phyloP scores from a whole-genome alignment of 2,797 vertebrate species.

The Myotis pilosus region DNA sequence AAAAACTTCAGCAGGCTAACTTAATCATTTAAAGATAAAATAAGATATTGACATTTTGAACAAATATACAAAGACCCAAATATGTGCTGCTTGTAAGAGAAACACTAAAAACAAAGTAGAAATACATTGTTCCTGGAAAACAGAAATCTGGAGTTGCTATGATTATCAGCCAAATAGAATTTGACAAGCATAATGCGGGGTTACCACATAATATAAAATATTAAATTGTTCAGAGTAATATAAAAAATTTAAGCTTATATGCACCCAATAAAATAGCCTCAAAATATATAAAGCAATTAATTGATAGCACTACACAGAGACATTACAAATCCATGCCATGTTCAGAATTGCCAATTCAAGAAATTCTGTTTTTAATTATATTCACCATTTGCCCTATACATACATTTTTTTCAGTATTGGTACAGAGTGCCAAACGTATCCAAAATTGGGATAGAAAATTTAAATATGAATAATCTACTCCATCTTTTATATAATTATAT shows the following conservation, averaged over 20 bases:
- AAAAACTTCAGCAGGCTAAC: neutral
- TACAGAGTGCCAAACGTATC: neutral
- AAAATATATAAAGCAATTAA: constrained; percentile 23
- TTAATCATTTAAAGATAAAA: neutral
- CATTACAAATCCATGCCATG: neutral
- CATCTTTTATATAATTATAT: neutral
- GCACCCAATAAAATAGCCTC: neutral
- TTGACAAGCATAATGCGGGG: neutral
- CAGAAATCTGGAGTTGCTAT: neutral
- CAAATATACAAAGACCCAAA: constrained; percentile 11
- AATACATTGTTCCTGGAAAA: neutral
- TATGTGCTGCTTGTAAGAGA: neutral
- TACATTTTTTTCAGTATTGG: neutral
- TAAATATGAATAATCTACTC: neutral
- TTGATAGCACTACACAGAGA: neutral
- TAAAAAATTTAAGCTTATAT: neutral
- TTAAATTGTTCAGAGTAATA: neutral
- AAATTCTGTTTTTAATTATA: neutral
- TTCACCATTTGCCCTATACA: too few species aligned
- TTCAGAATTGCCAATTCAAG: neutral
- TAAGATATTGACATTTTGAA: neutral
- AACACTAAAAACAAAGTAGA: constrained; percentile 1
- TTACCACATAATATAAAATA: neutral
- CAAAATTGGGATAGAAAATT: neutral
- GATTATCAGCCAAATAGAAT: neutral